Percentiles rank a stretch among this genome's conserved stretches.
These are phyloP conservation scores for Hylia prasina DNA, from an alignment of 2,113 vertebrate species.

Conservation along the genomic window DNA sequence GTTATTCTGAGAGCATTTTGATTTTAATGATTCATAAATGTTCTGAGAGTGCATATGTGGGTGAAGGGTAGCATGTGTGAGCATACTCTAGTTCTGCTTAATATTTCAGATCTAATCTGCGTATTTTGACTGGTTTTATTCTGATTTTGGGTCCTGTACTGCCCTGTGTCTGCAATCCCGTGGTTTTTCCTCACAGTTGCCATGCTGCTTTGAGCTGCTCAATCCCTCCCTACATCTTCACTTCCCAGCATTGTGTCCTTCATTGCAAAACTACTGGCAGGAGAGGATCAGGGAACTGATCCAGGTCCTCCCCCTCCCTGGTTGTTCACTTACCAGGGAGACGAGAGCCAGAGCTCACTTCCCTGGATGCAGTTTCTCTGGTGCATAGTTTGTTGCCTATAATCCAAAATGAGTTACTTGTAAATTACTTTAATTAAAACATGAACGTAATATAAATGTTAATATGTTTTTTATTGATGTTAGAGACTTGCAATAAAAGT, in stretches of 20 bases:
- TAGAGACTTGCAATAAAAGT: background rate
- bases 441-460: background rate
- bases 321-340: background rate
- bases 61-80: background rate
- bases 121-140: background rate
- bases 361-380: background rate
- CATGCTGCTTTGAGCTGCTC: background rate
- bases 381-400: background rate
- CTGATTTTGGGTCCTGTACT: background rate
- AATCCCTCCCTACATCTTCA: rapidly evolving
- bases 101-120: background rate
- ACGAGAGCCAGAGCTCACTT: background rate
- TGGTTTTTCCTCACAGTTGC: background rate
- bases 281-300: background rate
- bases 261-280: background rate
- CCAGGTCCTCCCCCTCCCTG: background rate
- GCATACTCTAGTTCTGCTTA: background rate
- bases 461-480: background rate
- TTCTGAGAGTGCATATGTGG: background rate
- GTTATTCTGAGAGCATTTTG: background rate
- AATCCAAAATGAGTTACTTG: background rate
- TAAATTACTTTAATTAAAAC: background rate
- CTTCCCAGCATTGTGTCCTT: background rate
- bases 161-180: background rate
- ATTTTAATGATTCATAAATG: background rate